Percentiles rank a stretch among this genome's conserved stretches.
These are phyloP conservation scores for Venustaconcha ellipsiformis DNA, from an alignment of 1,140 invertebrate species.

Conservation along the genomic window DNA sequence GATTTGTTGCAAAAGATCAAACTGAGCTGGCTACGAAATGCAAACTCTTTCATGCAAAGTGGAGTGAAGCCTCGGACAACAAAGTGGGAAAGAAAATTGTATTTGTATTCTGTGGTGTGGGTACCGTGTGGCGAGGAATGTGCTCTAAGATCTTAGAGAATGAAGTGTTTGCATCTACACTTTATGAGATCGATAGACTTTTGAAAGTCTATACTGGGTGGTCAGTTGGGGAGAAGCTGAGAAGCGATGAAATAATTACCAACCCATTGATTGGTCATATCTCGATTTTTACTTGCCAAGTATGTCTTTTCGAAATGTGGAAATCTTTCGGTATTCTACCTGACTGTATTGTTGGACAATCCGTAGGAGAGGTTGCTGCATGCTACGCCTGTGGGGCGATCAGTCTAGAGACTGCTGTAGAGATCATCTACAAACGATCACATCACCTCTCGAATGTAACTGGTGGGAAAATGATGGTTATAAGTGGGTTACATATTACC, in stretches of 20 bases:
- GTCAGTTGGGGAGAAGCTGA: constrained; percentile 31
- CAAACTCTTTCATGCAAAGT: constrained; percentile 1
- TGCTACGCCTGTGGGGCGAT: constrained; percentile 43
- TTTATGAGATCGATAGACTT: constrained; percentile 38
- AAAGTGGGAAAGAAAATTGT: constrained; percentile 15
- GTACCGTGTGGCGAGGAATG: constrained; percentile 44
- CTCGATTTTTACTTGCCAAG: constrained; percentile 53
- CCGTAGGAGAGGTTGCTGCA: constrained; percentile 56
- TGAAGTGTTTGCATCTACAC: constrained; percentile 22
- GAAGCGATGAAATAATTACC: constrained; percentile 5
- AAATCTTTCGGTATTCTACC: constrained; percentile 38
- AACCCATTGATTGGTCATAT: constrained; percentile 47
- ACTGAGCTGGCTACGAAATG: constrained; percentile 25
- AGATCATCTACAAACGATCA: constrained; percentile 51
- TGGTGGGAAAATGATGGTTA: constrained; percentile 49
- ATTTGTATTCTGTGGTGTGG: constrained; percentile 50
- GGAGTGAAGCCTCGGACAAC: constrained; percentile 1
- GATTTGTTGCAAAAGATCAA: not conserved
- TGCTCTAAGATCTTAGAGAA: constrained; percentile 34
- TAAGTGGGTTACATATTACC: constrained; percentile 32
- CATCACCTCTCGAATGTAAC: constrained; percentile 25
- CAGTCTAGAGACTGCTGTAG: constrained; percentile 45
- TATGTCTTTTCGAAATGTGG: constrained; percentile 49
- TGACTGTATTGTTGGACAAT: constrained; percentile 51
- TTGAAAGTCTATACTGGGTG: constrained; percentile 32